Base-by-base conservation (phyloP, 2,113 vertebrate genomes). In the Larimichthys polyactis region DNA sequence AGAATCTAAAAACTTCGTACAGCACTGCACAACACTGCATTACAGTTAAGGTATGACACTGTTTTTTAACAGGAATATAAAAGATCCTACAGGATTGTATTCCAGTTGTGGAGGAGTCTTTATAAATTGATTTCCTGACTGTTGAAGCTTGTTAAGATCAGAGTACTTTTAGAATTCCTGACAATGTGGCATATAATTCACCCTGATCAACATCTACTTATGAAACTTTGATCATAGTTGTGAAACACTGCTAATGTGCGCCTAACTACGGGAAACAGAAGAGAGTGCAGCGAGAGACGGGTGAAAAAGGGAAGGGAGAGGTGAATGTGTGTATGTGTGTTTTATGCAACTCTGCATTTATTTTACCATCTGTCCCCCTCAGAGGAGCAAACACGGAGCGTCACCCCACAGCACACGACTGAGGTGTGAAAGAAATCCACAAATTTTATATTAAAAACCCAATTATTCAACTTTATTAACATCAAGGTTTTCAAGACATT, bases 391-490 rank as follows among this genome's bases (percentile, higher is more conserved):
- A 63, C 48, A 20, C 4, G 1, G 7, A 51, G 49, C 3, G 8
- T 66, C 22, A 54, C 51, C 51, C 3, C 51, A 54, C 22, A 43
- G 14, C 4, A 55, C 4, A 2, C 22, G 59, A 12, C 67, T 44
- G 17, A 40, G 29, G 68, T 48, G 52, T 19, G 16, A 58, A 65
- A 60, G 11, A 68, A 74, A 52, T 27, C 5, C 68, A 78, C 52
- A 32, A 81, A 79, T 90, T 96, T 89, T 96, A 96, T 96, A 96
- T 97, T 49, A 89, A 69, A 89, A 89, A 98, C 96, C 96, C 90
- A 96, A 95, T 97, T 97, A 96, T 97, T 97, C 95, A 97, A 97
- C 96, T 98, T 98, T 98, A 98, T 97, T 98, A 96, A 97, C 97
- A 97, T 97, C 95, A 96, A 98, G 94, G 96, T 96, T 95, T 96